phyloP scores from a whole-genome alignment of 1,140 invertebrate genomes.

The Cydia pomonella region DNA sequence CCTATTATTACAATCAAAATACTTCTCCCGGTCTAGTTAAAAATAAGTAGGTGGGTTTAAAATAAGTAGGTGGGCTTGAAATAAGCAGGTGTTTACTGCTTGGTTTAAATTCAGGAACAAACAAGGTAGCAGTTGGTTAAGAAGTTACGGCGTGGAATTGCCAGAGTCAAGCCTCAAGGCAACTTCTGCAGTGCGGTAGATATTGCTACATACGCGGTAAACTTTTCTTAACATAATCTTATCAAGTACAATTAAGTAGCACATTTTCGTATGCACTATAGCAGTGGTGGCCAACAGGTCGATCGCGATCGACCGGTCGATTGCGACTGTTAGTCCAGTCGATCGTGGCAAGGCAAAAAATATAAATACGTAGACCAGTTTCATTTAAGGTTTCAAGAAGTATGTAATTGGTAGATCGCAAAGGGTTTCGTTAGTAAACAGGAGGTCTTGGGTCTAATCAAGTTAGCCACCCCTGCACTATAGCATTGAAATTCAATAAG shows the following conservation, averaged over 20 bases:
- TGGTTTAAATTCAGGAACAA: slow-evolving; percentile 25
- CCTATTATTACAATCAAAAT: neutral
- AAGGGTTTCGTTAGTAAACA: no score
- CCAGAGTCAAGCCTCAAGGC: neutral
- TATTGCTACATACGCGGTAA: neutral
- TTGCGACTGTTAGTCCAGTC: no score
- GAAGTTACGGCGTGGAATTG: slow-evolving; percentile 9
- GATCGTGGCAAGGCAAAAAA: no score
- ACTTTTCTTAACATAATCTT: neutral
- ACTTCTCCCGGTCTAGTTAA: neutral
- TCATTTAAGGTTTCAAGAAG: no score
- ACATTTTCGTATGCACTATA: neutral
- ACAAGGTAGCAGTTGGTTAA: slow-evolving; percentile 1
- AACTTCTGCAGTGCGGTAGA: slow-evolving; percentile 16
- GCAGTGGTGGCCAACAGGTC: no score
- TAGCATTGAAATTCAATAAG: no score
- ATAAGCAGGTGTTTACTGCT: neutral
- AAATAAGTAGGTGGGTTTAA: neutral
- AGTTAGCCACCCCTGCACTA: no score
- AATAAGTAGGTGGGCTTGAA: neutral
- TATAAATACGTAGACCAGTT: no score
- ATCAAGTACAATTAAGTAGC: neutral
- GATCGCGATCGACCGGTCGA: no score
- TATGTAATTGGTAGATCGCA: no score
- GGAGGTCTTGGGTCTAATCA: no score